Evolutionary conservation across 2,888 invertebrate species (phyloP).

Genomic region (Diabrotica balteata): DNA sequence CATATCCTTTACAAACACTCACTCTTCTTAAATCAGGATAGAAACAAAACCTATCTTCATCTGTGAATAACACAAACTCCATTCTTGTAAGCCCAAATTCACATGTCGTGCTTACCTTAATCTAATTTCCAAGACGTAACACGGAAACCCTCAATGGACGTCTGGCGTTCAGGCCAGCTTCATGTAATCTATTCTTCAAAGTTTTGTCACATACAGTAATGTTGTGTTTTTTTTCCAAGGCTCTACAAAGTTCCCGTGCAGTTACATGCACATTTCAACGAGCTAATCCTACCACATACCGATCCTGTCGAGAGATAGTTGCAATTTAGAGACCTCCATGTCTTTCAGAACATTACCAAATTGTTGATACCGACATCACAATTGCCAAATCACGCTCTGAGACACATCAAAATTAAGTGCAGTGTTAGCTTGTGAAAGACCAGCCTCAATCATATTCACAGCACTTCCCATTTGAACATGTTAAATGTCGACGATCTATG

Average conservation of each 20-base stretch:
- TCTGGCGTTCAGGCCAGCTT: neutral
- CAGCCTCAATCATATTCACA: too few relatives aligned
- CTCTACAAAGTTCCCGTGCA: neutral
- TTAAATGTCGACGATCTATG: too few relatives aligned
- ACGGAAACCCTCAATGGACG: neutral
- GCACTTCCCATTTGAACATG: too few relatives aligned
- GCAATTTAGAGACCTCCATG: too few relatives aligned
- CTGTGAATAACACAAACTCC: conserved; percentile 10
- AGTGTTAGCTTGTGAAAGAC: too few relatives aligned
- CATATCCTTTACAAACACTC: too few relatives aligned
- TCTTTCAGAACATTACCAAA: too few relatives aligned
- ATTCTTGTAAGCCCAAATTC: conserved; percentile 5
- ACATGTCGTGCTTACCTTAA: neutral
- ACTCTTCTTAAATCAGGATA: conserved; percentile 7
- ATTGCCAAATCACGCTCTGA: too few relatives aligned
- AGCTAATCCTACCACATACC: neutral
- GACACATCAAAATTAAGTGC: too few relatives aligned
- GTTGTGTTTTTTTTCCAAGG: neutral
- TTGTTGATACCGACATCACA: too few relatives aligned
- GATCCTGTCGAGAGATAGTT: too few relatives aligned
- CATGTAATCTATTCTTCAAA: neutral
- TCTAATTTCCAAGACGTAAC: neutral
- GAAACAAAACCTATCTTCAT: conserved; percentile 12
- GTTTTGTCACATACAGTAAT: neutral
- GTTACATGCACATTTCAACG: neutral